A percentile compares a stretch with the other conserved stretches of the same genome.
Evolutionary conservation across 2,888 invertebrate genomes (phyloP).

Genomic region (Volucella zonaria): DNA sequence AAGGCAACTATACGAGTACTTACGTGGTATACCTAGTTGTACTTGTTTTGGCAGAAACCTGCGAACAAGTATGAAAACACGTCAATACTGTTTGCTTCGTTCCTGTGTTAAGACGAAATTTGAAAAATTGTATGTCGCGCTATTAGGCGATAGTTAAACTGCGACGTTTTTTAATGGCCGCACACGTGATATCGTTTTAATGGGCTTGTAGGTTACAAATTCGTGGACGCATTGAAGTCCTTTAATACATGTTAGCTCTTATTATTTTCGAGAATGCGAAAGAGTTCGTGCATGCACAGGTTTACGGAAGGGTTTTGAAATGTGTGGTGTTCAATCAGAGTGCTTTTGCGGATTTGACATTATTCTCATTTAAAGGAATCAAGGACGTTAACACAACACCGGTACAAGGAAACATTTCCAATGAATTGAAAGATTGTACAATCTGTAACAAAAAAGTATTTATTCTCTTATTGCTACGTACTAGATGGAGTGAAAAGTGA

Average conservation of each 20-base stretch:
- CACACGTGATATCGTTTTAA: slow-evolving; percentile 39
- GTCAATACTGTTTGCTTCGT: background rate
- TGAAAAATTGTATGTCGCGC: slow-evolving; percentile 28
- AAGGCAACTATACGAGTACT: slow-evolving; percentile 8
- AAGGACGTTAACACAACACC: too few relatives aligned
- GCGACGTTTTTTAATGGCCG: slow-evolving; percentile 29
- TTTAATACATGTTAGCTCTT: background rate
- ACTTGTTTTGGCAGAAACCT: background rate
- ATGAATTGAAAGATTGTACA: too few relatives aligned
- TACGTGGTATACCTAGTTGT: background rate
- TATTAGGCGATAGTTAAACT: slow-evolving; percentile 47
- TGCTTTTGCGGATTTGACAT: slow-evolving; percentile 10
- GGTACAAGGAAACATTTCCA: too few relatives aligned
- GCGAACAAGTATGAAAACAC: background rate
- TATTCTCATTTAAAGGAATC: background rate
- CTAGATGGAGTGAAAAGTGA: too few relatives aligned
- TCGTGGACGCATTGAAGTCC: background rate
- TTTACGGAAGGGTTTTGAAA: slow-evolving; percentile 48
- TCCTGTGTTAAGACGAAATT: slow-evolving; percentile 27
- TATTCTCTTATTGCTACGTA: too few relatives aligned
- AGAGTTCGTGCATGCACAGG: background rate
- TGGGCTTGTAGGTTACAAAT: slow-evolving; percentile 31
- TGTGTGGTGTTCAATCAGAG: slow-evolving; percentile 55
- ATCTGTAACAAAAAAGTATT: too few relatives aligned
- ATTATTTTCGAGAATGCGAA: background rate